Evolutionary conservation across 2,888 invertebrate species (phyloP), one percentile per base, ranked within the genome.

Genomic region (Gortyna flavago): DNA sequence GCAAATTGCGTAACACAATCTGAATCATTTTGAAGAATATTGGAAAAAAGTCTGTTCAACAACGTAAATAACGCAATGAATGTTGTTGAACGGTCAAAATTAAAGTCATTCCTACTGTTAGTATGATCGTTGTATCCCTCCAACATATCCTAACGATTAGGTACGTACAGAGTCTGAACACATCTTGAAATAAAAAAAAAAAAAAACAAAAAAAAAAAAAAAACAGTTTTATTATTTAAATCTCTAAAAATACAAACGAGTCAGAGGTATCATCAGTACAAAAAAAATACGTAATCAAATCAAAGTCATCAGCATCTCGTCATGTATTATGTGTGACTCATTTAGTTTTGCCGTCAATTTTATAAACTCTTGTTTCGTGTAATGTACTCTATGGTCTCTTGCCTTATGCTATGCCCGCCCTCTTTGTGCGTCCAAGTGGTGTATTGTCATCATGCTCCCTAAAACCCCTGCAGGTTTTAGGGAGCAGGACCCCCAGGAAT

Each of bases 311-410:
- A 16, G 6, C 29, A 66, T 38, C 18, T 48, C 44, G 38, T 59
- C 48, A 48, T 9, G 16, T 48, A 29, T 29, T 48, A 29, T 29
- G 44, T 51, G 66, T 67, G 66, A 82, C 59, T 79, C 81, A 73
- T 16, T 48, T 44, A 35, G n/a, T 18, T 77, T 35, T 54, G 25
- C 13, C 51, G 41, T 51, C 41, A 72, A 57, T 35, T n/a, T 29
- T 41, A 54, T 25, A 32, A 54, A 51, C 29, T 51, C 6, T 35
- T 51, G 16, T n/a, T 32, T 8, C 18, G 16, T 25, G 32, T n/a
- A 21, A 71, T 66, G 35, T 54, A 59, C 11, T 41, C 29, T 57
- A 21, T 29, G n/a, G 18, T 21, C 6, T 35, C n/a, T 51, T 35
- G 35, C 4, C 4, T 7, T 38, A 44, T 59, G 21, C 6, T 11